Conservation (phyloP, 64 coral and sea anemone species). For the Astreopora myriophthalma region DNA sequence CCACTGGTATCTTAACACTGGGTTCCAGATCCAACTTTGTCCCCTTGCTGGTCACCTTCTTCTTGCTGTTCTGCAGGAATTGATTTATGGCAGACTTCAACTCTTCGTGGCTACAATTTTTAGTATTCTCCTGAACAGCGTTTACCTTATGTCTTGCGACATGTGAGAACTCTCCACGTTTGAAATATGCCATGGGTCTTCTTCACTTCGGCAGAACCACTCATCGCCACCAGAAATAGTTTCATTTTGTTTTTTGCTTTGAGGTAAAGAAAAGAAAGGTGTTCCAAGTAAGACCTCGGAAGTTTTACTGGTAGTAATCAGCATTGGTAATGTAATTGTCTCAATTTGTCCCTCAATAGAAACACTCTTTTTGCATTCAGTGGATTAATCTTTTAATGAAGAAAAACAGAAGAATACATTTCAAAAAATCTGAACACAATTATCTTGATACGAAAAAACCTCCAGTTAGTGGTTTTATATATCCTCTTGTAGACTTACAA, state of each 20-base stretch:
- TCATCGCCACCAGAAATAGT: conserved; percentile 43
- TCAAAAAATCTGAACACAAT: neutral
- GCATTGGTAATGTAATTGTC: neutral
- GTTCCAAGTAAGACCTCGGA: neutral
- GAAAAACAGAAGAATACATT: neutral
- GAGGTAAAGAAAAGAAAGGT: conserved; percentile 56
- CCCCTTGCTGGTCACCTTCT: conserved; percentile 44
- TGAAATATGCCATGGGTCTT: conserved; percentile 67
- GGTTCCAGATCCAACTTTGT: conserved; percentile 52
- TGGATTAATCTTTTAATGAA: conserved; percentile 3
- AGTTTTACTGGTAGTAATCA: neutral
- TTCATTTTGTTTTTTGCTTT: conserved; percentile 62
- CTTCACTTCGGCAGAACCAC: conserved; percentile 58
- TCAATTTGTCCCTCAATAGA: neutral
- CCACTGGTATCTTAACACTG: conserved; percentile 27
- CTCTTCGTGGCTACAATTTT: conserved; percentile 33
- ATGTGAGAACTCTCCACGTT: conserved; percentile 21
- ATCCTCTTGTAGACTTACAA: neutral
- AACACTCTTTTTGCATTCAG: conserved; percentile 8
- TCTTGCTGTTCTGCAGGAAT: conserved; percentile 43
- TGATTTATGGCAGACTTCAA: conserved; percentile 66
- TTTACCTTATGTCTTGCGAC: conserved; percentile 26
- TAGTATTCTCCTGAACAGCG: neutral
- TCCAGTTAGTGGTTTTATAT: neutral
- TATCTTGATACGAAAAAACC: neutral